Evolutionary conservation across 37 sponge, comb jelly and placozoan species (phyloP).

Genomic region (Ephydatia muelleri): DNA sequence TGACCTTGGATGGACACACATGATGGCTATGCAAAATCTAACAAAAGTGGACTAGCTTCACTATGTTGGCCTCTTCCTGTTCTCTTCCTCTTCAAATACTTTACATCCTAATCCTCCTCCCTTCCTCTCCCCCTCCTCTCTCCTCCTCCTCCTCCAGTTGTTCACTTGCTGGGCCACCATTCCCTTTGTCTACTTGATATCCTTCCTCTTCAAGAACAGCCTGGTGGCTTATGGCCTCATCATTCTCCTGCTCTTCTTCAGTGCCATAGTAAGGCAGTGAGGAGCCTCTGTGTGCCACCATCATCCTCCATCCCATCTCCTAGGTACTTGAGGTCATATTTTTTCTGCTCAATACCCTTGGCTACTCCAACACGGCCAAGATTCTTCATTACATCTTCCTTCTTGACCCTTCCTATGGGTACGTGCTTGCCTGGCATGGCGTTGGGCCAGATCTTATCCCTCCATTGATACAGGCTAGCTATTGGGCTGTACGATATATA

Average conservation of each 20-base stretch:
- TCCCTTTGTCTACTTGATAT: conserved; percentile 82
- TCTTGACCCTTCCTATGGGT: conserved; percentile 64
- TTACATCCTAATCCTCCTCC: neutral
- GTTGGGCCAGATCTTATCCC: neutral
- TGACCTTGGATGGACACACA: too few species aligned
- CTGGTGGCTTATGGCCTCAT: conserved; percentile 71
- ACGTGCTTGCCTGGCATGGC: neutral
- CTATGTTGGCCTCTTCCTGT: neutral
- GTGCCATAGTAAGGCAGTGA: neutral
- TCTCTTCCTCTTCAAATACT: neutral
- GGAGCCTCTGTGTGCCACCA: neutral
- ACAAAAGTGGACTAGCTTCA: too few species aligned
- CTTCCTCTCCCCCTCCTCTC: neutral
- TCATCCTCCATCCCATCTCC: neutral
- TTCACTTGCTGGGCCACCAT: conserved; percentile 75
- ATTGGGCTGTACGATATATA: conserved; percentile 60
- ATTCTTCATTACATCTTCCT: conserved; percentile 63
- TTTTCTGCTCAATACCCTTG: neutral
- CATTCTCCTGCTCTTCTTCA: conserved; percentile 63
- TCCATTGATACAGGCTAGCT: conserved; percentile 25
- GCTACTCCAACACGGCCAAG: conserved; percentile 3
- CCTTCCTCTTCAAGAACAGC: conserved; percentile 88
- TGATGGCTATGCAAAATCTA: too few species aligned
- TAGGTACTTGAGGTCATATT: neutral
- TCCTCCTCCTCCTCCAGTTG: conserved; percentile 44